Base-by-base conservation (phyloP, 1,140 invertebrate genomes). In the Brachionus rotundiformis region DNA sequence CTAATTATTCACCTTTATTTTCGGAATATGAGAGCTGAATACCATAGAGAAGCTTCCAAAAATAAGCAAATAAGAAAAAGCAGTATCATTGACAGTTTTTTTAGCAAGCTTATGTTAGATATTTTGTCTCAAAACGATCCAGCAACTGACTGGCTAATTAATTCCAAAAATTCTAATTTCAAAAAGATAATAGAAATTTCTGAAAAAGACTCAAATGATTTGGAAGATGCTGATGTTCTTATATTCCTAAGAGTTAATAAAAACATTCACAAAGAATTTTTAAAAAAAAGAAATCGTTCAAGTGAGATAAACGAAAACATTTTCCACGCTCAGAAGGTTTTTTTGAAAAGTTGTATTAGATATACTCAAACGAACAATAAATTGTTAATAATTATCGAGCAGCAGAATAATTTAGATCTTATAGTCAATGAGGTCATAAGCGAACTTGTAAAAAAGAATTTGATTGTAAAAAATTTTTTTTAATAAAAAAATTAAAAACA, bases 101-200 rank as follows among this genome's bases (percentile, higher is more conserved):
- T 73, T 73, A 73, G 68, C 25, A 73, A 73, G 25, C 23, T 73
- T 13, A 73, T 73, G 68, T n/a, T 73, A 4, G 68, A 73, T 8
- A 73, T 73, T 23, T 73, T 73, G 36, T 11, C 23, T 27, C 36
- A 44, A 25, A 41, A 73, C 13, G 19, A 73, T 23, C 19, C 68
- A 1, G 39, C 19, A 6, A 73, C 39, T 3, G 68, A 73, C 29
- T 73, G 36, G 36, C 36, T 73, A 13, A 73, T 73, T 11, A 73
- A 73, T 44, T 73, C 68, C 11, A 44, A 73, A 23, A 73, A 31
- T 73, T 25, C 11, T 1, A 16, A 73, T 44, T 73, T 73, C n/a
- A 2, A 25, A 23, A 73, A 73, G 25, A 25, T 73, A 41, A 8
- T 73, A 19, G 68, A 73, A 19, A 10, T 44, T 1, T 73, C 68